Evolutionary conservation across 2,113 vertebrate genomes (phyloP), one percentile per base, ranked within the genome.

Genomic region (Meriones unguiculatus): DNA sequence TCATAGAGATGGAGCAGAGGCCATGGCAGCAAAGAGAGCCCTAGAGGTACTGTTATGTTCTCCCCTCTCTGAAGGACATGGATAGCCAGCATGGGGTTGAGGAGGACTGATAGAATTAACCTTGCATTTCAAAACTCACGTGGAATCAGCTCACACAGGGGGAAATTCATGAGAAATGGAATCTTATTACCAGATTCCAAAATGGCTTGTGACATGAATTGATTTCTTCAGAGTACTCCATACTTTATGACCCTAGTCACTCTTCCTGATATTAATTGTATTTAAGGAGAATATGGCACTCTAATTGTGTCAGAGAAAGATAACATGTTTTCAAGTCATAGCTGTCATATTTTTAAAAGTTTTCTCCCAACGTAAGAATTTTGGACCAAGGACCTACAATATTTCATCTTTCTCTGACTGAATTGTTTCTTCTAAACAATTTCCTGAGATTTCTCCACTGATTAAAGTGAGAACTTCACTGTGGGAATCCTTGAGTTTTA

Each of bases 381-480:
- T 87, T 89, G 70, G 35, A 70, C 73, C 15, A 76, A 96, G 41
- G 41, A 86, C 67, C 82, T 95, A 81, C 67, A 93, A 78, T 80
- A 80, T 96, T 96, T 94, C 17, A 38, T 91, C 82, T 89, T 95
- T 96, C 96, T 95, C 78, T 86, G 95, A 93, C 95, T 91, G 57
- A 92, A 93, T 86, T 85, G 90, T 97, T 96, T 97, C 94, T 97
- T 93, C 89, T 95, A 95, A 97, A 91, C 94, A 96, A 95, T 97
- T 95, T 96, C 93, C 94, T 93, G 87, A 96, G 95, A 96, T 95
- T 97, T 98, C 89, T 94, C 91, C 80, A 72, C 88, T 98, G 97
- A 97, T 97, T 97, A 97, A 97, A 98, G 94, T 97, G 95, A 96
- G 89, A 75, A 85, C 94, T 98, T 98, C 97, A 94, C 96, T 70